Evolutionary conservation across 1,140 invertebrate genomes (phyloP), one percentile per base, ranked within the genome.

Genomic region (Drosophila insularis): DNA sequence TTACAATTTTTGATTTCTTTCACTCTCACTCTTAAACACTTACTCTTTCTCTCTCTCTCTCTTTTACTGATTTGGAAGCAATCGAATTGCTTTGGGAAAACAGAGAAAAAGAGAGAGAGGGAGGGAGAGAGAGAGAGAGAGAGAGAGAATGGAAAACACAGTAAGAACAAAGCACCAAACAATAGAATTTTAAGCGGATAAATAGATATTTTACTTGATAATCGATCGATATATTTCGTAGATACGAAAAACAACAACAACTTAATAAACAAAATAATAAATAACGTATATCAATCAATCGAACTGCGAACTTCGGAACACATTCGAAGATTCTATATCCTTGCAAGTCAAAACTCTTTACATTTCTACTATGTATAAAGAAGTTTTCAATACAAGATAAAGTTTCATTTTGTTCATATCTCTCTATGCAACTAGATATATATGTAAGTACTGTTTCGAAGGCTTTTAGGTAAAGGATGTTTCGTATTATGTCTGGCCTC

Each of bases 131-230:
- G 23, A 5, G 23, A 5, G 4, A 5, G 23, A 27, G 23, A 27
- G 27, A 27, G 27, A 35, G 32, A 37, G 11, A 13, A 31, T 54
- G 35, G 40, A 50, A 65, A 81, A 85, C 85, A 91, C 80, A 84
- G 90, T 91, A 91, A 91, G 90, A 91, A 81, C 82, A 91, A 91
- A 91, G 90, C 90, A 91, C 90, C 90, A 91, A 78, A 90, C 87
- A 90, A 89, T 90, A 90, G 82, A 78, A 64, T 68, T 74, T 70
- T 89, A 89, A 89, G 85, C 75, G 65, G 71, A 81, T 64, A 68
- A 14, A 31, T 21, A 17, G 61, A 71, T 46, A 53, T 75, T 86
- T 87, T 76, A 76, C 78, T 71, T 62, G 70, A 67, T 84, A 78
- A 68, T 67, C 63, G 61, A 31, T 32, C 27, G 27, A 23, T 43